Evolutionary conservation across 2,797 vertebrate genomes (phyloP).

Genomic region (Falco novaeseelandiae): DNA sequence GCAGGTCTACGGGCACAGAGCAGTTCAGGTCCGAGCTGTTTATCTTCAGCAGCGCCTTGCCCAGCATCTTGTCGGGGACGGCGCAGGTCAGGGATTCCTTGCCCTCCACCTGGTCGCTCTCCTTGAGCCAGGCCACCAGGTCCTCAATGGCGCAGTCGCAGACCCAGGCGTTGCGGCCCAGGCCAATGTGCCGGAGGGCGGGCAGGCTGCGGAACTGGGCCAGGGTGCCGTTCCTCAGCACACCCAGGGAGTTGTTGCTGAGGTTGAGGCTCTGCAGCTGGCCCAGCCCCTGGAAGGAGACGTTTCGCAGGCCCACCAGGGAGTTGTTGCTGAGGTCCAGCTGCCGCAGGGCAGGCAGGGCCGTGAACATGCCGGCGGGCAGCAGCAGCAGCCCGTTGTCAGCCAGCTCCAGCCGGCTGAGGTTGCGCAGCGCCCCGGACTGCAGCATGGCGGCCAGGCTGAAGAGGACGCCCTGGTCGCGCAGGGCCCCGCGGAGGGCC

Average conservation of each 20-base stretch:
- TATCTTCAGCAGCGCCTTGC: slow-evolving; percentile 78
- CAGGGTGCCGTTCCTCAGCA: slow-evolving; percentile 76
- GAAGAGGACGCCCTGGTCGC: slow-evolving; percentile 77
- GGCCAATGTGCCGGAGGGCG: slow-evolving; percentile 66
- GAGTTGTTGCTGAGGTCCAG: slow-evolving; percentile 90
- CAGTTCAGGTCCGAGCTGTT: slow-evolving; percentile 80
- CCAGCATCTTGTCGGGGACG: slow-evolving; percentile 77
- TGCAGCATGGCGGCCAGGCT: slow-evolving; percentile 67
- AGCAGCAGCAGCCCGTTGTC: slow-evolving; percentile 84
- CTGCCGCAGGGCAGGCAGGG: slow-evolving; percentile 75
- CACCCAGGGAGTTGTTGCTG: slow-evolving; percentile 84
- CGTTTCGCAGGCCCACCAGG: slow-evolving; percentile 80
- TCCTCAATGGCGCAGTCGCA: slow-evolving; percentile 88
- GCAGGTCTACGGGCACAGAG: slow-evolving; percentile 70
- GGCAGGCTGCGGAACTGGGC: slow-evolving; percentile 76
- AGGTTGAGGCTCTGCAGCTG: slow-evolving; percentile 84
- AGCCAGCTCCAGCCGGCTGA: slow-evolving; percentile 75
- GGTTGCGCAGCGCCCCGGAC: slow-evolving; percentile 70
- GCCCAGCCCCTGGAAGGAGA: slow-evolving; percentile 76
- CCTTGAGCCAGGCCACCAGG: slow-evolving; percentile 86
- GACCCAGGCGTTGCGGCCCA: slow-evolving; percentile 86
- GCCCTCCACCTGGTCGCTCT: slow-evolving; percentile 77
- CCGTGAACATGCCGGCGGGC: slow-evolving; percentile 73
- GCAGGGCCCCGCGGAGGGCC: slow-evolving; percentile 53
- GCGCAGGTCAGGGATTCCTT: slow-evolving; percentile 81